Evolutionary conservation across 2,888 invertebrate genomes (phyloP).

Genomic region (Euplagia quadripunctaria): DNA sequence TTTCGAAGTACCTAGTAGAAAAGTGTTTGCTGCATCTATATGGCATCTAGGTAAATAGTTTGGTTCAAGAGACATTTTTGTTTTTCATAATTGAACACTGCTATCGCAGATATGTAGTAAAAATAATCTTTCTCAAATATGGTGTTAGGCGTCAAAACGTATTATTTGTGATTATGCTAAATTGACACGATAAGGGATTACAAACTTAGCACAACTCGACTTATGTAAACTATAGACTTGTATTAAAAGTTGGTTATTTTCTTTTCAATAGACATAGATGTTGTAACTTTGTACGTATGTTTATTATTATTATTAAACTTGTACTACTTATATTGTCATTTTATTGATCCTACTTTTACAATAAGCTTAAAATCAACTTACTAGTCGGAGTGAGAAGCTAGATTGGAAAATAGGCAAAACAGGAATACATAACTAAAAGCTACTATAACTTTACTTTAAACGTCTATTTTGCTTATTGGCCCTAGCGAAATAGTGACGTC

Average conservation of each 20-base stretch:
- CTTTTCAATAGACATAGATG: conserved; percentile 54
- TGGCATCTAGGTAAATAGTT: background rate
- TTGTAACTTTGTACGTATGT: conserved; percentile 58
- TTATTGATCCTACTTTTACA: background rate
- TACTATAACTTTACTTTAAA: too few species aligned
- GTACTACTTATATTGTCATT: conserved; percentile 40
- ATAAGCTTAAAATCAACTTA: background rate
- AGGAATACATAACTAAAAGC: too few species aligned
- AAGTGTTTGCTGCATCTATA: background rate
- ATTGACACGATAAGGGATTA: conserved; percentile 41
- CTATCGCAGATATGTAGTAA: background rate
- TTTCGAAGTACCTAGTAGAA: background rate
- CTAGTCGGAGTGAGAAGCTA: too few species aligned
- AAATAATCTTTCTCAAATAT: conserved; percentile 15
- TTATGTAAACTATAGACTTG: conserved; percentile 41
- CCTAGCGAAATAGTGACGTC: too few species aligned
- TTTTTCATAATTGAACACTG: background rate
- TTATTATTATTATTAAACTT: conserved; percentile 59
- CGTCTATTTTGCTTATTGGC: too few species aligned
- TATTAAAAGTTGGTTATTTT: conserved; percentile 47
- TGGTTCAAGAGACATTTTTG: background rate
- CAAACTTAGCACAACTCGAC: conserved; percentile 41
- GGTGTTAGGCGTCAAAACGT: conserved; percentile 2
- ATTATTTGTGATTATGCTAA: conserved; percentile 50
- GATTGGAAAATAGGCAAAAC: too few species aligned